Evolutionary conservation across 2,888 invertebrate genomes (phyloP).

Genomic region (Neoitamus cyanurus): DNA sequence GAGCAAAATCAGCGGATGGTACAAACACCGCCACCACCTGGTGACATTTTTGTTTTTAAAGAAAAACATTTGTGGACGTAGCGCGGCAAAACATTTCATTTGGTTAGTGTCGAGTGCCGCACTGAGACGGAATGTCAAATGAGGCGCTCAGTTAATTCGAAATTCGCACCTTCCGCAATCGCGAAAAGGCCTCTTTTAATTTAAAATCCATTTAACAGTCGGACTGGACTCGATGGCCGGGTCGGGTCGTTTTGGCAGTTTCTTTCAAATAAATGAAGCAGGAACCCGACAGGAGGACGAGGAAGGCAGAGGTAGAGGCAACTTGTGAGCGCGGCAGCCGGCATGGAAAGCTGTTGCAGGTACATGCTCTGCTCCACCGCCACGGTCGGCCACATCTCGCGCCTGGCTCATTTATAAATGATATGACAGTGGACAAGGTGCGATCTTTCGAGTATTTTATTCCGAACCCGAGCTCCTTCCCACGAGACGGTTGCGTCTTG

Average conservation of each 20-base stretch:
- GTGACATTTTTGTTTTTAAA: background rate
- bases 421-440: constrained; percentile 45
- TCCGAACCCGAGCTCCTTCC: background rate
- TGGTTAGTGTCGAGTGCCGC: background rate
- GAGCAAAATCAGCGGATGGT: background rate
- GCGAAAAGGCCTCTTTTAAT: background rate
- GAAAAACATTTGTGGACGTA: background rate
- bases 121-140: background rate
- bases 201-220: background rate
- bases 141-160: background rate
- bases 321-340: background rate
- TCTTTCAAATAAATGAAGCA: constrained; percentile 1
- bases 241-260: background rate
- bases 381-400: background rate
- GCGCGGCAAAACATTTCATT: background rate
- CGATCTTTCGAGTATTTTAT: constrained; percentile 36
- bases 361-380: background rate
- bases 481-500: background rate
- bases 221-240: background rate
- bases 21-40: background rate
- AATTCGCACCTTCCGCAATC: background rate
- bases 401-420: constrained; percentile 40
- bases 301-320: background rate
- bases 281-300: background rate
- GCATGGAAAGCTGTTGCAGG: background rate